A percentile compares a stretch with the other conserved stretches of the same genome.
Evolutionary conservation across 1,140 invertebrate species (phyloP).

Genomic region (Varroa destructor): DNA sequence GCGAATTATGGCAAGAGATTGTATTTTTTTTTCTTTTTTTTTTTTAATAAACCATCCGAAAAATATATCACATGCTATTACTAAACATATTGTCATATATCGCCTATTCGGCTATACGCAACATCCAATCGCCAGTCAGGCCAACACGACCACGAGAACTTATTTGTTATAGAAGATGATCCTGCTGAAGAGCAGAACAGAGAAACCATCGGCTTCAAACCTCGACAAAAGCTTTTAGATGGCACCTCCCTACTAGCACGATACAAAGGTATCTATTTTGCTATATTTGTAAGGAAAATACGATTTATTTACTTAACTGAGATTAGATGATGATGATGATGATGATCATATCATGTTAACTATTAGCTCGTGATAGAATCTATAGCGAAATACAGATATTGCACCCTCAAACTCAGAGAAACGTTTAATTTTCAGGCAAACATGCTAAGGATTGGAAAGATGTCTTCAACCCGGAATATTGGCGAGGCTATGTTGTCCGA

Average conservation of each 20-base stretch:
- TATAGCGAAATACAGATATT: neutral
- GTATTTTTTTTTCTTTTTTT: no score
- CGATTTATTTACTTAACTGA: neutral
- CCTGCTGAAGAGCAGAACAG: no score
- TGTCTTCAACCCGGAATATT: neutral
- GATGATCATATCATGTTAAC: neutral
- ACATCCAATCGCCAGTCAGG: no score
- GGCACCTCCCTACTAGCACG: neutral
- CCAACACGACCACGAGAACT: no score
- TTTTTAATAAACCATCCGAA: no score
- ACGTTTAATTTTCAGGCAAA: neutral
- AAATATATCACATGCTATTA: no score
- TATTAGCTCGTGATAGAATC: neutral
- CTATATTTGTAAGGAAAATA: neutral
- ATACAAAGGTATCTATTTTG: neutral
- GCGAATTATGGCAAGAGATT: no score
- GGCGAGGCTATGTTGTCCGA: constrained; percentile 1
- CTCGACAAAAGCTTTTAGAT: neutral
- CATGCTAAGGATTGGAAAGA: neutral
- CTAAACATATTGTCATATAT: no score
- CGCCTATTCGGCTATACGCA: no score
- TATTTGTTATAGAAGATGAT: no score
- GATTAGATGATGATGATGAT: neutral
- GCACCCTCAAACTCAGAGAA: neutral
- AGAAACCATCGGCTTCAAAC: neutral